Evolutionary conservation across 2,888 invertebrate species (phyloP), one percentile per base, ranked within the genome.

Genomic region (Ichneumoninae sp.): DNA sequence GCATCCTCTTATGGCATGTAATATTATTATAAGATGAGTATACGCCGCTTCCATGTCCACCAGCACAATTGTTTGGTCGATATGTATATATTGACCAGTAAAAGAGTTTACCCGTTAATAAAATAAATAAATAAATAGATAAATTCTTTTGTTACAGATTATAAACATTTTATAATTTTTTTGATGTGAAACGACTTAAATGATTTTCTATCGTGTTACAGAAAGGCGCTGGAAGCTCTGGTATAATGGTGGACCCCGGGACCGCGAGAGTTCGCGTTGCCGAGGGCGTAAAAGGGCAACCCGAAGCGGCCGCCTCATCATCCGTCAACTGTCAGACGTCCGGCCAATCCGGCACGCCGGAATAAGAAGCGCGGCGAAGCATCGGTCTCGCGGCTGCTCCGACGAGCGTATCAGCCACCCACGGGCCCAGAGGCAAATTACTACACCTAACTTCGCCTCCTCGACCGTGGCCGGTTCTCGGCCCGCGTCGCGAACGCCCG

Each of bases 311-410:
- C 92, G 93, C 91, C 93, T 93, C 92, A 91, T 93, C 92, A 93
- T 93, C 92, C 93, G 93, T 93, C 93, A 93, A 93, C 91, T 93
- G 93, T 93, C 93, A 92, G 92, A 91, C 92, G 88, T 89, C 91
- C 89, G 89, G 90, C 93, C 93, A 93, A 93, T 93, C 93, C 92
- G 90, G 90, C 88, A 89, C 89, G 87, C 83, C 86, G 89, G 86
- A 89, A 88, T 90, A 86, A 87, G 85, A 83, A 85, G 83, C 81
- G 71, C 77, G 54, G 69, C 71, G 73, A 80, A 63, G 79, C 75
- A 50, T 47, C 78, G 54, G 74, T 69, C 50, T 78, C 47, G 44
- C 68, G 63, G 60, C 73, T 68, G 78, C 69, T 47, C 47, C 60
- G 78, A 63, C 74, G 40, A 88, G 90, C 87, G 89, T 86, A 88